A percentile compares a stretch with the other conserved stretches of the same genome.
Evolutionary conservation across 2,888 invertebrate species (phyloP).

Genomic region (Acanthosepion pharaonis): DNA sequence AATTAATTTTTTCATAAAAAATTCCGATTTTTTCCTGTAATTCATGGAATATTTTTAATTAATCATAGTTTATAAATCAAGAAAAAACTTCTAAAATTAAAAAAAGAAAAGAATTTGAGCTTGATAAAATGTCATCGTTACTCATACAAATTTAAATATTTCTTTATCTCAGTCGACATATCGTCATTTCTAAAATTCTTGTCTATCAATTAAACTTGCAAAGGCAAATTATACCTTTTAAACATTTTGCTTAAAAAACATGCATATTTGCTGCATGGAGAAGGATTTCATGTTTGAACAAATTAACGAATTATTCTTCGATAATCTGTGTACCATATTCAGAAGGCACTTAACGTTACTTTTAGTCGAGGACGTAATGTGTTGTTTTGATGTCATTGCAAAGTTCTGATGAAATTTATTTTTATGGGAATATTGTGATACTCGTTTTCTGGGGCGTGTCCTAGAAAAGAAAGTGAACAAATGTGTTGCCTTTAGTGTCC

Average conservation of each 20-base stretch:
- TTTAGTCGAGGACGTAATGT: background rate
- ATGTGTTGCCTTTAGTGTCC: background rate
- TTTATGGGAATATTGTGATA: slow-evolving; percentile 33
- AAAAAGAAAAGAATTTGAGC: background rate
- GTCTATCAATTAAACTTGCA: background rate
- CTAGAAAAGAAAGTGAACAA: background rate
- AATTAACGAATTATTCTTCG: background rate
- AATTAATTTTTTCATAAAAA: background rate
- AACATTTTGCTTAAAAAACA: background rate
- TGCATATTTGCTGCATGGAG: background rate
- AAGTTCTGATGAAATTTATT: background rate
- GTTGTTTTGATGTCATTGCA: background rate
- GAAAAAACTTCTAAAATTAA: background rate
- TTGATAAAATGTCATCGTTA: background rate
- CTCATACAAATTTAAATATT: background rate
- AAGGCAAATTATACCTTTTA: background rate
- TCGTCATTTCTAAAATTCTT: background rate
- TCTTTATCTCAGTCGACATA: background rate
- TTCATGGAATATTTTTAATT: background rate
- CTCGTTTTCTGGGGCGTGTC: background rate
- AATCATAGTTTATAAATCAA: background rate
- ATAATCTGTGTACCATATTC: background rate
- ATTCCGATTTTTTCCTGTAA: background rate
- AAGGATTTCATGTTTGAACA: background rate
- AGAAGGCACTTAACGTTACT: background rate